phyloP scores from a whole-genome alignment of 2,797 vertebrate species.

The Petrocephalus sullivani region DNA sequence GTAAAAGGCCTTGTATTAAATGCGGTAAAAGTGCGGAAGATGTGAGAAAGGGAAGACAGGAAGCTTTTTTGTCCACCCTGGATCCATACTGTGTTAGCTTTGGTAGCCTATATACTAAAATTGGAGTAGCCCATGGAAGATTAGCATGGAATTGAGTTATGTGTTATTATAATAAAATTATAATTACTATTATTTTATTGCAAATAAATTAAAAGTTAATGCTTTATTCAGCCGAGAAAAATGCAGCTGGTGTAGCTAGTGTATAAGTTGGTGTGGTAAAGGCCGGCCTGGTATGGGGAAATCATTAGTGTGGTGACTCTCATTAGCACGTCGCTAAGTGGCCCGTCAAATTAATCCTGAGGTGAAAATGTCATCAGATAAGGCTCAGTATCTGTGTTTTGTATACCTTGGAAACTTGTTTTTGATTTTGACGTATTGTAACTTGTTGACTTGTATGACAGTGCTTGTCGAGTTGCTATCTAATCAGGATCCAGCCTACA shows the following conservation, averaged over 20 bases:
- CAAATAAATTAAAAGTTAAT: background rate
- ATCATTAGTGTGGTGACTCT: background rate
- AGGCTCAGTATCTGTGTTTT: background rate
- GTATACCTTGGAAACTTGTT: background rate
- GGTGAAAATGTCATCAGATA: background rate
- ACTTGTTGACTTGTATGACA: background rate
- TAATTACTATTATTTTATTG: background rate
- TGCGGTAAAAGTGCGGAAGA: background rate
- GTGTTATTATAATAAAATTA: background rate
- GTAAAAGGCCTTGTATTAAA: background rate
- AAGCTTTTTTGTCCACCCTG: background rate
- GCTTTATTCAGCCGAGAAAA: background rate
- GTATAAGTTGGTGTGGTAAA: background rate
- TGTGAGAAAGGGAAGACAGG: background rate
- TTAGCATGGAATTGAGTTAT: background rate
- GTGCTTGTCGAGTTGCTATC: no score
- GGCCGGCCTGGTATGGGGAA: background rate
- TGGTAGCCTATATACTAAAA: background rate
- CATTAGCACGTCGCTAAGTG: background rate
- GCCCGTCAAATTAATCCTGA: background rate
- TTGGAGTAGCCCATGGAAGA: background rate
- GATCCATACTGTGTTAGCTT: background rate
- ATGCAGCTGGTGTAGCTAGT: background rate
- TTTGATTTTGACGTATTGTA: background rate
- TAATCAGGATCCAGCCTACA: background rate